Evolutionary conservation across 2,888 invertebrate genomes (phyloP).

Genomic region (Caprella mutica): DNA sequence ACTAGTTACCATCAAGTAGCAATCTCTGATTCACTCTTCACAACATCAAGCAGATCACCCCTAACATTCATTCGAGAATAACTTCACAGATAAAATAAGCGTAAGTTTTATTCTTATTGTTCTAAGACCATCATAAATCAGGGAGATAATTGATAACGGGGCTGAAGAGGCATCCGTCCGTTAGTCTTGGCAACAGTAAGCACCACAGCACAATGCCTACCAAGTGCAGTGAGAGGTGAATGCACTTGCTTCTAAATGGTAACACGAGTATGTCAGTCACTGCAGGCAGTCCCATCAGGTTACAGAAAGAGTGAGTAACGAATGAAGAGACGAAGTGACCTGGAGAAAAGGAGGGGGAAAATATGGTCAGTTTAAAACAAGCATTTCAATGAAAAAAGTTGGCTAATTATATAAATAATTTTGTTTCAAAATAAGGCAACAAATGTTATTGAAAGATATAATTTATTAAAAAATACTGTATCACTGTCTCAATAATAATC

Average conservation of each 20-base stretch:
- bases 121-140: constrained; percentile 11
- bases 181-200: constrained; percentile 60
- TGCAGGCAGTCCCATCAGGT: constrained; percentile 93
- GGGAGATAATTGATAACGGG: constrained; percentile 5
- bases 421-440: too few relatives aligned
- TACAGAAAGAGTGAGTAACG: constrained; percentile 85
- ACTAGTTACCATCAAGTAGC: too few relatives aligned
- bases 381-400: constrained; percentile 19
- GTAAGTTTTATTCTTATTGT: too few relatives aligned
- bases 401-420: too few relatives aligned
- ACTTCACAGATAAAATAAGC: too few relatives aligned
- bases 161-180: constrained; percentile 48
- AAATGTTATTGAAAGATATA: too few relatives aligned
- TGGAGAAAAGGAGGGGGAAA: constrained; percentile 37
- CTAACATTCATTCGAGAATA: too few relatives aligned
- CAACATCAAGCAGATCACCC: too few relatives aligned
- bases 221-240: constrained; percentile 57
- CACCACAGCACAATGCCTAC: constrained; percentile 68
- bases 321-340: constrained; percentile 81
- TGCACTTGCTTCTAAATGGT: constrained; percentile 49
- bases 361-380: constrained; percentile 6
- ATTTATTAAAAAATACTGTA: too few relatives aligned
- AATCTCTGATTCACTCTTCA: too few relatives aligned
- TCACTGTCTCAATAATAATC: too few relatives aligned
- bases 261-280: constrained; percentile 57